Conservation (phyloP, 2,113 vertebrate species). For the Myanophis thanlyinensis region DNA sequence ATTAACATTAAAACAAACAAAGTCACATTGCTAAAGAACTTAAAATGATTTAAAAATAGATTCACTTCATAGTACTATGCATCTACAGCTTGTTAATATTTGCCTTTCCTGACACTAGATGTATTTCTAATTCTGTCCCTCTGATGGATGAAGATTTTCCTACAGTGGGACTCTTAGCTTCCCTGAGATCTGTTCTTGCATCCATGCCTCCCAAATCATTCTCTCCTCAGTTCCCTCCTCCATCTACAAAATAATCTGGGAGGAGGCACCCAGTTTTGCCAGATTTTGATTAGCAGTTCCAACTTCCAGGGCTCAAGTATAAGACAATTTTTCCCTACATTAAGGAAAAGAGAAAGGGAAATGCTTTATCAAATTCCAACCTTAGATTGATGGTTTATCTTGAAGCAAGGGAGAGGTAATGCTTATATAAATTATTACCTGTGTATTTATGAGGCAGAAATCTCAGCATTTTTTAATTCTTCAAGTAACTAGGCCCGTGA, state of each 20-base stretch:
- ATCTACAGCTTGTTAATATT: neutral
- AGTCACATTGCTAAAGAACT: neutral
- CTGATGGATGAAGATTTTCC: neutral
- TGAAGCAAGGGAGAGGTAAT: neutral
- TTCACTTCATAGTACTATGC: neutral
- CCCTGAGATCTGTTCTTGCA: neutral
- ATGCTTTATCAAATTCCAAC: neutral
- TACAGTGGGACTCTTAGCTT: neutral
- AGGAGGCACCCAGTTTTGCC: neutral
- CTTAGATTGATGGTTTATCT: neutral
- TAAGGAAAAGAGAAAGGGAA: neutral
- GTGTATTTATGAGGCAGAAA: neutral
- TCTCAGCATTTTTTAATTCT: neutral
- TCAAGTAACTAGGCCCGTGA: too few relatives aligned
- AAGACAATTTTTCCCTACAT: neutral
- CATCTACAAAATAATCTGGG: neutral
- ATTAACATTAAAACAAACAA: neutral
- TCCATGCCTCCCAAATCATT: neutral
- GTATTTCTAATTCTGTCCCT: neutral
- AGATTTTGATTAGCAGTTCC: neutral
- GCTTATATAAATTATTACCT: neutral
- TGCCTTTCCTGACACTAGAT: neutral
- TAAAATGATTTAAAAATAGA: neutral
- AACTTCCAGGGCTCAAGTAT: neutral
- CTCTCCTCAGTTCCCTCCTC: neutral